These are phyloP conservation scores for Ovis aries DNA, from an alignment of 2,113 vertebrate genomes.

Conservation along the genomic window DNA sequence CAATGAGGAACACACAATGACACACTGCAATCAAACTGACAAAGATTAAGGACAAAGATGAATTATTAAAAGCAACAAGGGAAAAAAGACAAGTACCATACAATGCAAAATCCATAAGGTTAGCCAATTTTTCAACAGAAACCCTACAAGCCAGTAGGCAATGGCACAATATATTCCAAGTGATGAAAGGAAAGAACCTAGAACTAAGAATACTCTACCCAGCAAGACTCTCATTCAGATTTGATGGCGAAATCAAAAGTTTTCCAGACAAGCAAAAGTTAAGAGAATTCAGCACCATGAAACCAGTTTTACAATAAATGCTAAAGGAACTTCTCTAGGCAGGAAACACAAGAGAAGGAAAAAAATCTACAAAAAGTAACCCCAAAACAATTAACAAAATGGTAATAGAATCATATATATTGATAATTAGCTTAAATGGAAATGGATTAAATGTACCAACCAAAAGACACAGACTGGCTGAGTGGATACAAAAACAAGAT, in stretches of 20 bases:
- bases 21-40: background rate
- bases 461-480: background rate
- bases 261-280: background rate
- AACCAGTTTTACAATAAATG: background rate
- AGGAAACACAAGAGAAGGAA: background rate
- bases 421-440: background rate
- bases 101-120: background rate
- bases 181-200: background rate
- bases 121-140: background rate
- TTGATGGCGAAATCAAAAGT: background rate
- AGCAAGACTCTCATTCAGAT: background rate
- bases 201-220: background rate
- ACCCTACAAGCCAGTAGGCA: background rate
- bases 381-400: background rate
- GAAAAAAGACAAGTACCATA: background rate
- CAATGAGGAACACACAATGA: background rate
- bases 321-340: background rate
- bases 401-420: background rate
- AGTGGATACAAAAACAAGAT: background rate
- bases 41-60: background rate
- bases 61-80: background rate
- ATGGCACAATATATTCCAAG: background rate
- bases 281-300: background rate
- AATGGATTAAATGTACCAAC: background rate
- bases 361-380: background rate